phyloP scores from a whole-genome alignment of 1,140 invertebrate genomes.

The Psix sp. region DNA sequence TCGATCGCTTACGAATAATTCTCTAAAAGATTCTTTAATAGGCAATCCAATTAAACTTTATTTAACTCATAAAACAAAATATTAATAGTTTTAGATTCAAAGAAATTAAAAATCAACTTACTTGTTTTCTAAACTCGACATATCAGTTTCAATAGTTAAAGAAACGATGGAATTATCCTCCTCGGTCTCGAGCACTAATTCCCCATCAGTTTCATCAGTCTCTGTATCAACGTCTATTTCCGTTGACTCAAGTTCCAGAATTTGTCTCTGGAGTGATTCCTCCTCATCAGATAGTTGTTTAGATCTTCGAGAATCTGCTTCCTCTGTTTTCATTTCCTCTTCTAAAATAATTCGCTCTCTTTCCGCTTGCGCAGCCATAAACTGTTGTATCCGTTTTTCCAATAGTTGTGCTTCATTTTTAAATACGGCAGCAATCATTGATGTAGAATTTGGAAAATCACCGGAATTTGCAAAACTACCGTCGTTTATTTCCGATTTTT shows the following conservation, averaged over 20 bases:
- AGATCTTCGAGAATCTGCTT: constrained; percentile 75
- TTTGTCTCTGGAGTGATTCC: constrained; percentile 87
- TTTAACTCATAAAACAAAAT: no score
- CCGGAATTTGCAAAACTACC: constrained; percentile 30
- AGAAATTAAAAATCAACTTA: constrained; percentile 7
- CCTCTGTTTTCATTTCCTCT: constrained; percentile 77
- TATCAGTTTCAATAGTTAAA: constrained; percentile 63
- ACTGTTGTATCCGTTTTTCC: constrained; percentile 76
- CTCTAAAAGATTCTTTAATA: no score
- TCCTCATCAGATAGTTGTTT: constrained; percentile 87
- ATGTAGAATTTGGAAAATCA: constrained; percentile 71
- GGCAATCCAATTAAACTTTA: no score
- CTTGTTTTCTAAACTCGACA: constrained; percentile 71
- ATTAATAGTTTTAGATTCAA: no score
- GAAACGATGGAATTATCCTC: constrained; percentile 66
- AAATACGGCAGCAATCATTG: constrained; percentile 74
- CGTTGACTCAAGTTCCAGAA: constrained; percentile 84
- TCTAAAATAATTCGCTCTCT: constrained; percentile 75
- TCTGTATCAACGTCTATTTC: constrained; percentile 90
- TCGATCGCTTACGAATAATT: no score
- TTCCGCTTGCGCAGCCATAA: constrained; percentile 75
- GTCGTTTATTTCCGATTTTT: constrained; percentile 10
- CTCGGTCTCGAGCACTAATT: constrained; percentile 81
- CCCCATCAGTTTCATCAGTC: constrained; percentile 87
- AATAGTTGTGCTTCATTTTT: constrained; percentile 77